A percentile compares a stretch with the other conserved stretches of the same genome.
phyloP scores from a whole-genome alignment of 2,888 invertebrate species.

The Galerucella calmariensis region DNA sequence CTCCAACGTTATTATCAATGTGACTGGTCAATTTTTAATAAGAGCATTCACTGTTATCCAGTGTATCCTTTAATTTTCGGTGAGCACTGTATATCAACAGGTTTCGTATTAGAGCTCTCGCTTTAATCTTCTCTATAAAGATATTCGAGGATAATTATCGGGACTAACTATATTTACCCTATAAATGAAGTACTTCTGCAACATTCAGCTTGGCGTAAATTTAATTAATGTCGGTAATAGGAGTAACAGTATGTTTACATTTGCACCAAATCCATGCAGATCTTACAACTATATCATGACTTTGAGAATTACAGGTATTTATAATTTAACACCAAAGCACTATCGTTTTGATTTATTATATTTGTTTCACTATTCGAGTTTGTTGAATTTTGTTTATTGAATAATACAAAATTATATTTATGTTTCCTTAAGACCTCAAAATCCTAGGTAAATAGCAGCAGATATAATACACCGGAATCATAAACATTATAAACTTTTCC shows the following conservation, averaged over 20 bases:
- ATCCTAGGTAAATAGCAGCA: too few species aligned
- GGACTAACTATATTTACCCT: conserved; percentile 3
- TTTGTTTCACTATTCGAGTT: too few species aligned
- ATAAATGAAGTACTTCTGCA: conserved; percentile 8
- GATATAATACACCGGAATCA: too few species aligned
- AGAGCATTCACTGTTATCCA: too few species aligned
- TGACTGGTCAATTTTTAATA: too few species aligned
- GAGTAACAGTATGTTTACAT: background rate
- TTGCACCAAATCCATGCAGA: conserved; percentile 2
- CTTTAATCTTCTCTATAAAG: background rate
- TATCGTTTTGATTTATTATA: too few species aligned
- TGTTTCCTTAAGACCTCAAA: too few species aligned
- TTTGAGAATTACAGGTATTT: background rate
- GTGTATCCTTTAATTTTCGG: background rate
- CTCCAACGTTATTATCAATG: too few species aligned
- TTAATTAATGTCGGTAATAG: conserved; percentile 8
- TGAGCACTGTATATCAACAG: background rate
- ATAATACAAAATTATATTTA: too few species aligned
- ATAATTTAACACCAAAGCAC: too few species aligned
- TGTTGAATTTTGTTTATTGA: too few species aligned
- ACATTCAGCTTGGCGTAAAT: background rate
- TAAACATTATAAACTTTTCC: too few species aligned
- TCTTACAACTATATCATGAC: background rate
- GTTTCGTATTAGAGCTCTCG: background rate
- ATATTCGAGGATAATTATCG: background rate